A percentile compares a stretch with the other conserved stretches of the same genome.
Evolutionary conservation across 2,113 vertebrate genomes (phyloP).

Genomic region (Kryptolebias marmoratus): DNA sequence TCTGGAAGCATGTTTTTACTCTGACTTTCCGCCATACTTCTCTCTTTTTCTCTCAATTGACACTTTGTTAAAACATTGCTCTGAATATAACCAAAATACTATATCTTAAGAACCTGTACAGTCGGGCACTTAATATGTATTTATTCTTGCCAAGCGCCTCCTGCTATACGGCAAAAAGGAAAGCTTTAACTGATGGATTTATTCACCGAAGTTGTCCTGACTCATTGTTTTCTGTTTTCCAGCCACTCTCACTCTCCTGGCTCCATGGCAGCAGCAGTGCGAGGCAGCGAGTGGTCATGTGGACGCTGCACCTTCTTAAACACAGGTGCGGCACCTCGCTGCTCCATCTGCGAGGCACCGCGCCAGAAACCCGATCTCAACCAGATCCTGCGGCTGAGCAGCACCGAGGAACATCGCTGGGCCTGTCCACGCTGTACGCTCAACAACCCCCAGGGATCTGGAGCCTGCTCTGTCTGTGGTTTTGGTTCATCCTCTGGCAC

Average conservation of each 20-base stretch:
- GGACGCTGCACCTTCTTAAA: conserved; percentile 97
- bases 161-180: conserved; percentile 3
- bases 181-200: background rate
- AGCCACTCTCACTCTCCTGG: conserved; percentile 91
- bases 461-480: conserved; percentile 90
- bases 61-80: background rate
- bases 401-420: conserved; percentile 92
- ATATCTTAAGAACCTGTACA: background rate
- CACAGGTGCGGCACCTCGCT: conserved; percentile 88
- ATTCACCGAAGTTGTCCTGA: conserved; percentile 22
- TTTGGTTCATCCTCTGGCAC: conserved; percentile 63
- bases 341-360: conserved; percentile 96
- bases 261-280: conserved; percentile 90
- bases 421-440: conserved; percentile 93
- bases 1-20: conserved; percentile 22
- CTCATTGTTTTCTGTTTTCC: conserved; percentile 55
- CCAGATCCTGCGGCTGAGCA: conserved; percentile 94
- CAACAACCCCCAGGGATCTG: conserved; percentile 90
- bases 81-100: background rate
- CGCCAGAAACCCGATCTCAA: conserved; percentile 96
- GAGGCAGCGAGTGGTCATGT: conserved; percentile 92
- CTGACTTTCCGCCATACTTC: background rate
- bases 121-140: background rate
- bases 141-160: conserved; percentile 7
- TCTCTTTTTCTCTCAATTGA: background rate